Conservation (phyloP, 2,888 invertebrate genomes). For the Volucella bombylans region DNA sequence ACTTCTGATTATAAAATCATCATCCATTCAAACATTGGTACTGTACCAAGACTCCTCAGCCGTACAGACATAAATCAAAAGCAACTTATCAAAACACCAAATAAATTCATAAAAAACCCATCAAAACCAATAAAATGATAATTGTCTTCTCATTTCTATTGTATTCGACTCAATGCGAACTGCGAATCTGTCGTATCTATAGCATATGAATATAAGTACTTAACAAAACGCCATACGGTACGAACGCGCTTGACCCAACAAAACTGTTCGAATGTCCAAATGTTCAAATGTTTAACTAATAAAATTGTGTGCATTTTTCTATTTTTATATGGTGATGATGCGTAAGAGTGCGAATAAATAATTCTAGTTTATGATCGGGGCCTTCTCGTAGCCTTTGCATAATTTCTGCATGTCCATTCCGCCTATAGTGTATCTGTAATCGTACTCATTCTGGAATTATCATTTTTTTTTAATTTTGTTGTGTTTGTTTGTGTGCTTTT, state of each 20-base stretch:
- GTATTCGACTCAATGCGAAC: no score
- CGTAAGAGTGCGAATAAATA: slow-evolving; percentile 67
- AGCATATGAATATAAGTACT: no score
- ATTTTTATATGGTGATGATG: slow-evolving; percentile 65
- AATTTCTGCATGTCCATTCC: slow-evolving; percentile 64
- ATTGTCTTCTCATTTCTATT: not conserved
- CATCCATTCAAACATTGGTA: no score
- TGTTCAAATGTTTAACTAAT: slow-evolving; percentile 56
- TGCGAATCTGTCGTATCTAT: no score
- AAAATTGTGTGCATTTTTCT: slow-evolving; percentile 62
- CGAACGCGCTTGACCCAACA: no score
- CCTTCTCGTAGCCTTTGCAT: slow-evolving; percentile 28
- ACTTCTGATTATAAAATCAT: no score
- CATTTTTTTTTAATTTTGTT: slow-evolving; percentile 48
- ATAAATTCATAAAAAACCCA: slow-evolving; percentile 19
- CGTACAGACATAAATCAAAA: no score
- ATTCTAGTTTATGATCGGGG: slow-evolving; percentile 47
- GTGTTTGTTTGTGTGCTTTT: not conserved
- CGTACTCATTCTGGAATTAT: no score
- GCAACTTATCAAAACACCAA: not conserved
- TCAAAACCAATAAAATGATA: slow-evolving; percentile 2
- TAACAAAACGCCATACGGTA: not conserved
- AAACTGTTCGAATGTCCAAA: not conserved
- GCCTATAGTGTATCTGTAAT: slow-evolving; percentile 22
- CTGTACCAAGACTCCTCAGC: not conserved